Conservation (phyloP, 2,113 vertebrate species). For the Embiotoca jacksoni region DNA sequence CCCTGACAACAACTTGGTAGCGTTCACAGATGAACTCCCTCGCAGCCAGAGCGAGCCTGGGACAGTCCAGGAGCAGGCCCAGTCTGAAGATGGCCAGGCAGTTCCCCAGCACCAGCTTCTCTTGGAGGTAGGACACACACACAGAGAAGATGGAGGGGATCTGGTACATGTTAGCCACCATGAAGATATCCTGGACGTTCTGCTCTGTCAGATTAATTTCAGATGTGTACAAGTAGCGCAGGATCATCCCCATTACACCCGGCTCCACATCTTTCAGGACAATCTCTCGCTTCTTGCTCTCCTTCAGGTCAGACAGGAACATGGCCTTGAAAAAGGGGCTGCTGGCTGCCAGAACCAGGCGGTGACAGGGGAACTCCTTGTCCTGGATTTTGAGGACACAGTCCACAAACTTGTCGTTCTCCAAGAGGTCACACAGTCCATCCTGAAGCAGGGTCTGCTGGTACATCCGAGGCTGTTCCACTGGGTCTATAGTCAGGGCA, state of each 20-base stretch:
- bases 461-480: constrained; percentile 92
- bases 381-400: constrained; percentile 91
- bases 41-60: constrained; percentile 87
- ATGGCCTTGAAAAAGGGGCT: constrained; percentile 93
- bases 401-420: constrained; percentile 93
- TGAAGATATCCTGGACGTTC: constrained; percentile 94
- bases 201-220: constrained; percentile 92
- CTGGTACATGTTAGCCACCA: constrained; percentile 94
- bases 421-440: constrained; percentile 94
- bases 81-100: constrained; percentile 93
- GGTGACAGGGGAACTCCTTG: constrained; percentile 92
- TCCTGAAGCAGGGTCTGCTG: constrained; percentile 97
- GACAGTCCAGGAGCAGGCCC: constrained; percentile 92
- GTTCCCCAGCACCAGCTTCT: constrained; percentile 91
- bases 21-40: constrained; percentile 92
- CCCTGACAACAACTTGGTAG: constrained; percentile 87
- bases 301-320: constrained; percentile 90
- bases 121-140: constrained; percentile 93
- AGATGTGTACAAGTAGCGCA: constrained; percentile 94
- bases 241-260: constrained; percentile 89
- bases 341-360: constrained; percentile 93
- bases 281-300: constrained; percentile 88
- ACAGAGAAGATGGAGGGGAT: constrained; percentile 96
- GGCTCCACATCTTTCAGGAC: constrained; percentile 92
- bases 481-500: constrained; percentile 87